A percentile compares a stretch with the other conserved stretches of the same genome.
Evolutionary conservation across 2,888 invertebrate genomes (phyloP).

Genomic region (Taphrorychus bicolor): DNA sequence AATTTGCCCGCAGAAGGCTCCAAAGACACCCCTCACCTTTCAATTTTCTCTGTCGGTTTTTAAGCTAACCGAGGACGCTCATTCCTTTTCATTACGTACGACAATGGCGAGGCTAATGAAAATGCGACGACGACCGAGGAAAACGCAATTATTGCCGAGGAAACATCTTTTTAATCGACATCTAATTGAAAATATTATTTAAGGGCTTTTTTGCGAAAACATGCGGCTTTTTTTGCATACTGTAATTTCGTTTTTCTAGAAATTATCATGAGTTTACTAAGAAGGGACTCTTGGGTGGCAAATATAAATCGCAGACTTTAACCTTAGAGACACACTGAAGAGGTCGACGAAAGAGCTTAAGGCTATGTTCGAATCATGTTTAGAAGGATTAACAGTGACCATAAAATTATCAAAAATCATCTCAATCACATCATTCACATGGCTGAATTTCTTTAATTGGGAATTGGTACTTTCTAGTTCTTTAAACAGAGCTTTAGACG

Average conservation of each 20-base stretch:
- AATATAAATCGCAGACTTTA: too few relatives aligned
- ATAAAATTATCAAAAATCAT: too few relatives aligned
- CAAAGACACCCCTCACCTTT: too few relatives aligned
- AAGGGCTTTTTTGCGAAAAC: conserved; percentile 97
- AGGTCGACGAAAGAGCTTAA: too few relatives aligned
- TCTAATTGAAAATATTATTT: conserved; percentile 62
- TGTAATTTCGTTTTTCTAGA: too few relatives aligned
- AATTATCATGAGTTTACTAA: too few relatives aligned
- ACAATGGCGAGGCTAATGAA: neutral
- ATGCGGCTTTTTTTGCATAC: too few relatives aligned
- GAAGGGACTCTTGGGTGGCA: too few relatives aligned
- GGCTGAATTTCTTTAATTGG: conserved; percentile 97
- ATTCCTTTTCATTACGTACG: neutral
- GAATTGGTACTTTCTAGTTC: conserved; percentile 96
- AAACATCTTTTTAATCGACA: neutral
- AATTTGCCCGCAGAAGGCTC: neutral
- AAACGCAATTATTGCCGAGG: neutral
- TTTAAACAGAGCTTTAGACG: conserved; percentile 85
- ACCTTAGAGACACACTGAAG: too few relatives aligned
- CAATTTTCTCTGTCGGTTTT: neutral
- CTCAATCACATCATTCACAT: too few relatives aligned
- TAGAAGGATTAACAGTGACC: too few relatives aligned
- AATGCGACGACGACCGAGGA: neutral
- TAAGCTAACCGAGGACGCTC: neutral
- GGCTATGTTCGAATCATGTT: too few relatives aligned